A percentile compares a stretch with the other conserved stretches of the same genome.
phyloP scores from a whole-genome alignment of 2,888 invertebrate genomes.

The Sisyra nigra region DNA sequence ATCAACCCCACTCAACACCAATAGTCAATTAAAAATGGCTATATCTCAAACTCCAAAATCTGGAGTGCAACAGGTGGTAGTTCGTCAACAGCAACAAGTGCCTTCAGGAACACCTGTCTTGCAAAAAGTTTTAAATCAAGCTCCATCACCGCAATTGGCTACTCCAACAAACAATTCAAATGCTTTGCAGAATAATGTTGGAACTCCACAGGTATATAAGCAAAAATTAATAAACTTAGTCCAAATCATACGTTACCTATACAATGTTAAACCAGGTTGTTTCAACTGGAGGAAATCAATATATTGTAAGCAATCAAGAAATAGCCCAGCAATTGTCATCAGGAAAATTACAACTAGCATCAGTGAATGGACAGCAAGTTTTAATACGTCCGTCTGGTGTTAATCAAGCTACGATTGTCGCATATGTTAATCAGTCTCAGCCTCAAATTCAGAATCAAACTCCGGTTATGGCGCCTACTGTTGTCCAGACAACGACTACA shows the following conservation, averaged over 20 bases:
- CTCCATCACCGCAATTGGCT: constrained; percentile 20
- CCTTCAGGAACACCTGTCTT: constrained; percentile 20
- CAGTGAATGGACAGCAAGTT: constrained; percentile 74
- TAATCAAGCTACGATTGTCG: constrained; percentile 63
- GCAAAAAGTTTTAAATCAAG: constrained; percentile 22
- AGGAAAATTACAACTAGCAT: constrained; percentile 70
- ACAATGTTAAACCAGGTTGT: constrained; percentile 25
- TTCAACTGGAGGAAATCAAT: constrained; percentile 33
- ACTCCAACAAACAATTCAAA: constrained; percentile 18
- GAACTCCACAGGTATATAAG: constrained; percentile 21
- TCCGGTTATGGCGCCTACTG: constrained; percentile 6
- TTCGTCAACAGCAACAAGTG: constrained; percentile 19
- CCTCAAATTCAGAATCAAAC: constrained; percentile 6
- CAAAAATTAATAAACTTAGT: constrained; percentile 7
- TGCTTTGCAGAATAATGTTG: constrained; percentile 16
- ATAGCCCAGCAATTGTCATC: constrained; percentile 67
- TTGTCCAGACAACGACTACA: constrained; percentile 7
- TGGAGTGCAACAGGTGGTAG: constrained; percentile 20
- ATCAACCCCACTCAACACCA: constrained; percentile 22
- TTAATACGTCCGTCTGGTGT: constrained; percentile 63
- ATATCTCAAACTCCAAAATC: constrained; percentile 15
- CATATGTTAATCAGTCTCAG: constrained; percentile 35
- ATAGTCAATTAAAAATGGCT: constrained; percentile 17
- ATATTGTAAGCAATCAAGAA: constrained; percentile 60
- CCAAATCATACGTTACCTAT: constrained; percentile 4